These are phyloP conservation scores for Gorsachius goisagi DNA, from an alignment of 2,113 vertebrate genomes.

Conservation along the genomic window DNA sequence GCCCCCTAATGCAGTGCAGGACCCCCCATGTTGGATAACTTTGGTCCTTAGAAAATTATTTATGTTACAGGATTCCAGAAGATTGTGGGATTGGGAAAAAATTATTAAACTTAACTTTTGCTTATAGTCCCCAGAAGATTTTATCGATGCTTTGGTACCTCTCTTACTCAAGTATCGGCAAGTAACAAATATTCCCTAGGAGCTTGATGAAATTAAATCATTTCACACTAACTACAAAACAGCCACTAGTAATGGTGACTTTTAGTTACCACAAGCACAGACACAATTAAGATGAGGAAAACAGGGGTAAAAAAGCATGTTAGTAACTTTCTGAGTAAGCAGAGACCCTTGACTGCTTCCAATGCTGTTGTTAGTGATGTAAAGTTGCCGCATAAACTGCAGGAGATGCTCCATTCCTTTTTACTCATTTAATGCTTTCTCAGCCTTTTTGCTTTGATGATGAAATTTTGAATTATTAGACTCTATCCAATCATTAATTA, in stretches of 20 bases:
- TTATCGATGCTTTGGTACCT: neutral
- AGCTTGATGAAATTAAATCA: neutral
- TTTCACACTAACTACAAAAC: neutral
- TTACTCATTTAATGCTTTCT: neutral
- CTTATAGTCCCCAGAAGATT: neutral
- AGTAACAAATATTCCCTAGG: neutral
- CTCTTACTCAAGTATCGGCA: neutral
- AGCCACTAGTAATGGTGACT: neutral
- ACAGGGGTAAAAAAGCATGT: neutral
- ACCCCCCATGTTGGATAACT: neutral
- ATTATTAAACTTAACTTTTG: neutral
- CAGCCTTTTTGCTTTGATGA: rapidly evolving
- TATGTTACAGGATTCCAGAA: neutral
- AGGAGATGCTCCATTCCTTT: neutral
- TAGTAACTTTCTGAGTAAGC: neutral
- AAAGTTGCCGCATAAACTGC: neutral
- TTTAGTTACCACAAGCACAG: neutral
- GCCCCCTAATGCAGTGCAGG: neutral
- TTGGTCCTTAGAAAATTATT: neutral
- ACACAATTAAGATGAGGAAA: neutral
- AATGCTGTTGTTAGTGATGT: neutral
- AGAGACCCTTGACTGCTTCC: neutral
- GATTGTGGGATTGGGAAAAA: neutral
- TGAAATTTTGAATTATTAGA: neutral
- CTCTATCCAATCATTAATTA: neutral